Percentiles rank a stretch among this genome's conserved stretches.
Evolutionary conservation across 1,140 invertebrate genomes (phyloP).

Genomic region (Harpegnathos saltator): DNA sequence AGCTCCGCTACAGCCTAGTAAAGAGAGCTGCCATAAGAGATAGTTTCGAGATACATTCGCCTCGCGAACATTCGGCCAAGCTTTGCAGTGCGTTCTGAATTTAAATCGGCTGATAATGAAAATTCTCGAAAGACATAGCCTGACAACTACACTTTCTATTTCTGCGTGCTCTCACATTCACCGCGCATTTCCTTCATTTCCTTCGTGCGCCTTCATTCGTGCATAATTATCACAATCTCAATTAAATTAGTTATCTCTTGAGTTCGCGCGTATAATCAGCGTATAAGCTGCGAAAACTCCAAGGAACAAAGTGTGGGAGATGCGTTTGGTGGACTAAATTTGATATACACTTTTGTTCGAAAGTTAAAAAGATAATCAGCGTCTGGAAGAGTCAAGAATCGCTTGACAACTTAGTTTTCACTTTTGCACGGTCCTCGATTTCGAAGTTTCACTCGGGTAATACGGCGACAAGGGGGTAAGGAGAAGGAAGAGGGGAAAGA

Average conservation of each 20-base stretch:
- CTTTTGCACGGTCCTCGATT: not conserved
- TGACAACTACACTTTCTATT: not conserved
- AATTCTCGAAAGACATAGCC: not conserved
- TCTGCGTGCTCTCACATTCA: constrained; percentile 8
- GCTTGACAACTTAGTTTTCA: not conserved
- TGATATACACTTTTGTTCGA: not conserved
- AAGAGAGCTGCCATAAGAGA: constrained; percentile 6
- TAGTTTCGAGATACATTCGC: constrained; percentile 6
- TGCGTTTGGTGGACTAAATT: not conserved
- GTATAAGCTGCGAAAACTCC: not conserved
- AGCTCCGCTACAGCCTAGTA: not conserved
- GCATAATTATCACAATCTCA: not conserved
- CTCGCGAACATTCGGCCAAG: constrained; percentile 34
- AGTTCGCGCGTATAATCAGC: no score
- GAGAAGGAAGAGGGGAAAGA: no score
- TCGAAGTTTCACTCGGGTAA: not conserved
- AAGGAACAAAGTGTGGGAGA: not conserved
- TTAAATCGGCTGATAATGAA: constrained; percentile 23
- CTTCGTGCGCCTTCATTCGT: not conserved
- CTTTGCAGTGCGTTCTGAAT: constrained; percentile 24
- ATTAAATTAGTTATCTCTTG: not conserved
- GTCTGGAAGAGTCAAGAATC: not conserved
- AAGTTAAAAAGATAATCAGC: not conserved
- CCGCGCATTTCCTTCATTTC: not conserved
- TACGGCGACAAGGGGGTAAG: not conserved